Base-by-base conservation (phyloP, 2,888 invertebrate genomes). In the Pollenia amentaria region DNA sequence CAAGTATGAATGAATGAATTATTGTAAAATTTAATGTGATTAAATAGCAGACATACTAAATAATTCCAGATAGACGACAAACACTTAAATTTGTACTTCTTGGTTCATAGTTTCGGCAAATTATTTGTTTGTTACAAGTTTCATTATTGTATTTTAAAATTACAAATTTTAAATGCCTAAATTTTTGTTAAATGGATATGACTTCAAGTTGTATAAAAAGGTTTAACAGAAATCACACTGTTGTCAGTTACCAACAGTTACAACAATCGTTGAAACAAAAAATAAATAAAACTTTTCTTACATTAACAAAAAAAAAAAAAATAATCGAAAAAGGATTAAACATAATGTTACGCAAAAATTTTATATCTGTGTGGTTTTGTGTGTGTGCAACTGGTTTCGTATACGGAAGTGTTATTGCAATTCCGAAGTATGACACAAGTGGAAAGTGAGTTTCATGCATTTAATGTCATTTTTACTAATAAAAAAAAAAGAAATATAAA, bases 21-120 rank as follows among this genome's bases (percentile, higher is more conserved):
- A 3, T 62, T 62, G 9, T 62, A 62, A 60, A 38, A 60, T 60
- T 60, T n/a, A n/a, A 8, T 2, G 14, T 60, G 29, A 29, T 29
- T 29, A 29, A 29, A 29, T 29, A 29, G 29, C 29, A 29, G 29
- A 29, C 29, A 29, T 29, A 29, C 29, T 29, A 29, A 29, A 29
- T 4, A 14, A 64, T 18, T 16, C 18, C 4, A 46, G 11, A 29
- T 21, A 53, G 21, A 40, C 12, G 42, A 60, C 51, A 69, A 8
- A 1, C 75, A 76, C 53, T 83, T 83, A 70, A 64, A 60, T 82
- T 60, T 82, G 57, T 82, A 75, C 81, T 75, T 83, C 82, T 76
- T 83, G 82, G 76, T 83, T 83, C 82, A 83, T 46, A 83, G 76
- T 83, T 44, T 83, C 62, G 55, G 69, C 29, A 83, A 83, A 83